Conservation (phyloP, 2,888 invertebrate species). For the Epistrophe grossulariae region DNA sequence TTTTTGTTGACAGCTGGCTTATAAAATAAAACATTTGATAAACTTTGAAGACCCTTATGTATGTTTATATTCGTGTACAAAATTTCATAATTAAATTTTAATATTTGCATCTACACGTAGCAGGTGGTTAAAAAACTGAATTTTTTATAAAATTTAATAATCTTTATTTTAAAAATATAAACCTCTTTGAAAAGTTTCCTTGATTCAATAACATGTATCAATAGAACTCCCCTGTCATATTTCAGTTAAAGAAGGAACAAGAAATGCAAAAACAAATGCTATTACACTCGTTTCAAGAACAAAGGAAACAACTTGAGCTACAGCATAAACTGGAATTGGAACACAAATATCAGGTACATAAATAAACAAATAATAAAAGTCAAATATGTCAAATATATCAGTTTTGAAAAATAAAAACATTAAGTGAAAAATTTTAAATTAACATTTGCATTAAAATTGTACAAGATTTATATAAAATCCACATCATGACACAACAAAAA, state of each 20-base stretch:
- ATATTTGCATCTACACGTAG: too few species aligned
- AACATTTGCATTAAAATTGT: not conserved
- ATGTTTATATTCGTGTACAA: too few species aligned
- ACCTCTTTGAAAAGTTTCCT: constrained; percentile 21
- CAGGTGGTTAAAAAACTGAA: not conserved
- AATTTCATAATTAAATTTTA: too few species aligned
- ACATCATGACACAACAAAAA: constrained; percentile 20
- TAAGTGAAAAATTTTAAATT: constrained; percentile 66
- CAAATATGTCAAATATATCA: not conserved
- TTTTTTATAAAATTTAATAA: constrained; percentile 25
- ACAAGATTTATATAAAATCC: not conserved
- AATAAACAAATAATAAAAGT: not conserved
- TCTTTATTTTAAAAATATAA: not conserved
- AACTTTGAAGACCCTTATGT: too few species aligned
- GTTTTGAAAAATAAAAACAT: constrained; percentile 26
- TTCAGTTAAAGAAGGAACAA: constrained; percentile 96
- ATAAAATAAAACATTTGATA: too few species aligned
- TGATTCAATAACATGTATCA: constrained; percentile 70
- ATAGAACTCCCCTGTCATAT: constrained; percentile 65
- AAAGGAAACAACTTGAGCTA: constrained; percentile 94
- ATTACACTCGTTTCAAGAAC: constrained; percentile 95
- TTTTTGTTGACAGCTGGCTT: too few species aligned
- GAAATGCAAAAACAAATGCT: constrained; percentile 96
- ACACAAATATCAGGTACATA: constrained; percentile 92
- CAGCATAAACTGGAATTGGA: constrained; percentile 95